Base-by-base conservation (phyloP, 2,797 vertebrate genomes). In the Malacoraja senta region DNA sequence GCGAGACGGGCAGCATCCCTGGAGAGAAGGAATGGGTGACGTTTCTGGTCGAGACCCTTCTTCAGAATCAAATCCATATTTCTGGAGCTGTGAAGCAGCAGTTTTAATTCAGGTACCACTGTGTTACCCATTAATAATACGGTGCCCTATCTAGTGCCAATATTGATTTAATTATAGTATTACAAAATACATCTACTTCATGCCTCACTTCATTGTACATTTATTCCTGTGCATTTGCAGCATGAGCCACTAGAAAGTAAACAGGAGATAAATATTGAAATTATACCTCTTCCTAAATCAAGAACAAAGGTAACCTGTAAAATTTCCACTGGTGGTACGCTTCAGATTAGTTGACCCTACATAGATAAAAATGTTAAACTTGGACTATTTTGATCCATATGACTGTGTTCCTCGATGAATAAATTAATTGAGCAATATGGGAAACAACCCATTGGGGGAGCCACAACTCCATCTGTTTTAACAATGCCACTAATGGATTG, bases 381-480 rank as follows among this genome's bases (percentile, higher is more conserved):
- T 8, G 0, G n/a, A 88, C 1, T 61, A n/a, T 86, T 86, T 12
- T 63, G 83, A 15, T 29, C 58, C 29, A 29, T 65, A 9, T n/a
- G 13, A 58, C 58, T 61, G 53, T 61, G 58, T 29, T 63, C 13
- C n/a, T 63, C 29, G 63, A n/a, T 68, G 61, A n/a, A 88, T 68
- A 88, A 35, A 19, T 68, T 88, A 32, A 86, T 35, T 68, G n/a
- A 68, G 84, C 84, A 8, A 88, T 88, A 68, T 88, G 84, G 8
- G 17, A 38, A 88, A 88, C n/a, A 8, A 68, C 84, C 84, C 63
- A 68, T 68, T 35, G 84, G 84, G 61, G 84, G 84, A 88, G 84
- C 84, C 84, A 68, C 84, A 68, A 35, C 84, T 88, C 84, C 84
- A 88, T 68, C n/a, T 88, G 35, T 68, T 68, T 65, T 88, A 32